Evolutionary conservation across 2,797 vertebrate species (phyloP), one percentile per base, ranked within the genome.

Genomic region (Anolis apletophallus): DNA sequence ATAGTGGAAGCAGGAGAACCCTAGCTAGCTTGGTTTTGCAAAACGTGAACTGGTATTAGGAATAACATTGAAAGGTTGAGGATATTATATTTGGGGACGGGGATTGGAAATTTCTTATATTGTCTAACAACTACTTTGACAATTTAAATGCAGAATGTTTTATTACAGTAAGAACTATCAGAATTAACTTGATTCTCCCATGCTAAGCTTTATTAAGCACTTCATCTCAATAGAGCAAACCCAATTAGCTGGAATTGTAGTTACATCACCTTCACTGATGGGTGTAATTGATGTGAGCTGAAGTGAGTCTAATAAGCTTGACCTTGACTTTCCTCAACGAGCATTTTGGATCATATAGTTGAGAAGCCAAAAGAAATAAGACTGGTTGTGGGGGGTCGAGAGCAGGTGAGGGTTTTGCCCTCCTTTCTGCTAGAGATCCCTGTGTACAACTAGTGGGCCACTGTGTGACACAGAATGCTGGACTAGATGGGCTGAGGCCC

Each of bases 231-330:
- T 91, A 89, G 80, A 89, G 86, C 52, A 78, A 88, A 91, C 80
- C 87, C 94, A 95, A 95, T 95, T 95, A 94, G 34, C 89, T 93
- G 84, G 78, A 94, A 92, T 94, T 23, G 16, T 88, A 87, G 81
- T 93, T 94, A 93, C 89, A 92, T 91, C 91, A 94, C 87, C 87
- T 94, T 90, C 91, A 94, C 2, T 90, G 88, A 91, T 89, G 81
- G 86, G 74, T 54, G 86, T 95, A 95, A 95, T 95, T 93, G 91
- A 89, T 94, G 88, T 88, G 89, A 95, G 85, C 72, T 93, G 89
- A 91, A 93, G 86, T n/a, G 29, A 90, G 67, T 83, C 89, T 94
- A 94, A 95, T 92, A 89, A 89, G 46, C 84, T 91, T 92, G 86
- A 93, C 87, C 89, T 90, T 93, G 92, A 91, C 67, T 90, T 84